Evolutionary conservation across 1,140 invertebrate genomes (phyloP).

Genomic region (Cotesia chilonis): DNA sequence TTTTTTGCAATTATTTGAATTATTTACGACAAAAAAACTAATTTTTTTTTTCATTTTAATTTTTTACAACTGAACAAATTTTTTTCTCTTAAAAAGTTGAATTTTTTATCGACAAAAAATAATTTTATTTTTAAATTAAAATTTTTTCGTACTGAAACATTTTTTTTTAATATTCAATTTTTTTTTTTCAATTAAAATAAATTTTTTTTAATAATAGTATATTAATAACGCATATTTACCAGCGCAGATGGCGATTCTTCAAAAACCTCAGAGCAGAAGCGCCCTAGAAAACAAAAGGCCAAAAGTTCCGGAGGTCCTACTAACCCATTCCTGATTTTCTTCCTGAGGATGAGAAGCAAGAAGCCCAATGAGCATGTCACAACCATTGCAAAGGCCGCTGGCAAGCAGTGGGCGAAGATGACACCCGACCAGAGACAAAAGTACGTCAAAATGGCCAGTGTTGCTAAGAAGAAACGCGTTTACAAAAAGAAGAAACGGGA

Average conservation of each 20-base stretch:
- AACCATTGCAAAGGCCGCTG: conserved; percentile 54
- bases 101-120: too few species aligned
- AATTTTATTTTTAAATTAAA: too few species aligned
- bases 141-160: too few species aligned
- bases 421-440: conserved; percentile 51
- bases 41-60: too few species aligned
- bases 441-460: conserved; percentile 57
- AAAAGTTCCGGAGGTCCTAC: conserved; percentile 38
- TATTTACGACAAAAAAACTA: too few species aligned
- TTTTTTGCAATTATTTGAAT: too few species aligned
- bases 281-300: conserved; percentile 1
- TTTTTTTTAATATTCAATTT: too few species aligned
- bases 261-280: conserved; percentile 9
- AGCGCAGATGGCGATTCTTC: conserved; percentile 51
- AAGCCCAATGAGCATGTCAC: conserved; percentile 52
- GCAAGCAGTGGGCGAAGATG: conserved; percentile 56
- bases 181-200: too few species aligned
- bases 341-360: conserved; percentile 50
- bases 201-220: conserved; percentile 2
- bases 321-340: conserved; percentile 61
- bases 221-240: conserved; percentile 48
- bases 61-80: too few species aligned
- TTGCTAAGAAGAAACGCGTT: conserved; percentile 51
- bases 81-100: too few species aligned
- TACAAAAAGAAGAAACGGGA: conserved; percentile 36